Evolutionary conservation across 2,888 invertebrate species (phyloP).

Genomic region (Theretra japonica): DNA sequence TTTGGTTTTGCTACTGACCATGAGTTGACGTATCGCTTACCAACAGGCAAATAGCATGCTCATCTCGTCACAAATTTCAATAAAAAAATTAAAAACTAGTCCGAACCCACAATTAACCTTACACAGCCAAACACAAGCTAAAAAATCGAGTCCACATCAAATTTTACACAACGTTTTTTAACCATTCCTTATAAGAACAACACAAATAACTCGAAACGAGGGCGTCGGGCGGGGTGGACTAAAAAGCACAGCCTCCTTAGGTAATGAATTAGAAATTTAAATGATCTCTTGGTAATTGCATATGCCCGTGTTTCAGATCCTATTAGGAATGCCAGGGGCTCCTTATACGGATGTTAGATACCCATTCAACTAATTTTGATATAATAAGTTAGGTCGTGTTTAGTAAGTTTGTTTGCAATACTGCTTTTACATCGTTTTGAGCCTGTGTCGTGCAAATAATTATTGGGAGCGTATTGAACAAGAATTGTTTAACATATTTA

Average conservation of each 20-base stretch:
- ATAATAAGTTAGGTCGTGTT: not conserved
- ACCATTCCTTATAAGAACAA: constrained; percentile 2
- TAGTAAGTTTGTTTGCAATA: too few relatives aligned
- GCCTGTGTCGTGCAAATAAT: too few relatives aligned
- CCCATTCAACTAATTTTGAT: constrained; percentile 5
- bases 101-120: not conserved
- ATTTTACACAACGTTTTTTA: constrained; percentile 20
- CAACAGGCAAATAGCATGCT: too few relatives aligned
- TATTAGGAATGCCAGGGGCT: constrained; percentile 33
- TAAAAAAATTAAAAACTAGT: too few relatives aligned
- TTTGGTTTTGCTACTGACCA: too few relatives aligned
- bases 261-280: constrained; percentile 41
- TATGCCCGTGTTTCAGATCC: constrained; percentile 32
- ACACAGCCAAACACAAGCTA: not conserved
- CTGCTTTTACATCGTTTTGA: too few relatives aligned
- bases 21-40: too few relatives aligned
- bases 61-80: too few relatives aligned
- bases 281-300: constrained; percentile 32
- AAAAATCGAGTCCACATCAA: not conserved
- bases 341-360: constrained; percentile 15
- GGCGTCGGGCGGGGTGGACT: constrained; percentile 32
- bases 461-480: too few relatives aligned
- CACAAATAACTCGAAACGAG: constrained; percentile 40
- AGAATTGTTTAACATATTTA: too few relatives aligned
- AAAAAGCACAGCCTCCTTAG: constrained; percentile 25